Conservation (phyloP, 2,797 vertebrate species). For the Iguana delicatissima region DNA sequence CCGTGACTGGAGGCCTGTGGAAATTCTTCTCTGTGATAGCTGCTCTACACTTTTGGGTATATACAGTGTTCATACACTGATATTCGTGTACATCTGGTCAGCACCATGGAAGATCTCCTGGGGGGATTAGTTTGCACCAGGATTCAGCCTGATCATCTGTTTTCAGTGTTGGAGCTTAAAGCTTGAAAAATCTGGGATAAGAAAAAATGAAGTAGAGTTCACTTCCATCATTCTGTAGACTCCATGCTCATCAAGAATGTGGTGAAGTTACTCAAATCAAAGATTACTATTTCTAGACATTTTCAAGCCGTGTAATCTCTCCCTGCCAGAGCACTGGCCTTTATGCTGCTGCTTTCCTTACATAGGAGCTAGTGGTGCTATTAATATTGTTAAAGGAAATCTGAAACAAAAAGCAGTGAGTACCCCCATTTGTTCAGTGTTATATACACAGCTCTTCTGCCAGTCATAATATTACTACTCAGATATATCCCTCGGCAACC, state of each 20-base stretch:
- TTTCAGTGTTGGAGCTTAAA: neutral
- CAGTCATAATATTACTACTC: neutral
- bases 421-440: neutral
- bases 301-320: neutral
- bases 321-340: neutral
- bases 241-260: neutral
- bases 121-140: neutral
- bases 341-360: neutral
- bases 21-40: neutral
- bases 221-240: neutral
- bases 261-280: neutral
- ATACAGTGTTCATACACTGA: neutral
- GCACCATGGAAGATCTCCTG: too few species aligned
- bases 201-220: neutral
- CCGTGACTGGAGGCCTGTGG: neutral
- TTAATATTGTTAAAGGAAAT: neutral
- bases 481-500: neutral
- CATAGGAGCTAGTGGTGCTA: neutral
- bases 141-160: neutral
- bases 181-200: neutral
- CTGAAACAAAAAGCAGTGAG: neutral
- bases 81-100: neutral
- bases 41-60: neutral
- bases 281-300: neutral
- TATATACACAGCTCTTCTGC: neutral